A percentile compares a stretch with the other conserved stretches of the same genome.
phyloP scores from a whole-genome alignment of 2,113 vertebrate species.

The Pteropus alecto region DNA sequence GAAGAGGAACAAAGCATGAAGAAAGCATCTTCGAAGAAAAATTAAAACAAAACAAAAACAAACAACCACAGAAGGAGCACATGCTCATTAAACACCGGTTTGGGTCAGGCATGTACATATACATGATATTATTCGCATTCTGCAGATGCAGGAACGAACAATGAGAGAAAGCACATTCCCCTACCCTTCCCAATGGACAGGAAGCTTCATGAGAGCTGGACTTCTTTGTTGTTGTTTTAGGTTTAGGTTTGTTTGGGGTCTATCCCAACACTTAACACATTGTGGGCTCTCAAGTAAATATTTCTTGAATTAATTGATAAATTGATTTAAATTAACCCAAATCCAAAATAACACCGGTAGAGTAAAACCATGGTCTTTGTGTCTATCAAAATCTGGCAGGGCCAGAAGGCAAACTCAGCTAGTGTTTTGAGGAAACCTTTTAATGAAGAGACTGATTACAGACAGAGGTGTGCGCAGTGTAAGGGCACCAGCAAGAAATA shows the following conservation, averaged over 20 bases:
- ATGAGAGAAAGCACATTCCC: not conserved
- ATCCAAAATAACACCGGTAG: not conserved
- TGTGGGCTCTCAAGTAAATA: not conserved
- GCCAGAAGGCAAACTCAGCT: not conserved
- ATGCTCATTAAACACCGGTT: accelerated
- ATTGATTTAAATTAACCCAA: not conserved
- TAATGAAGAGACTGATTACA: not conserved
- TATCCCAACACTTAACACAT: not conserved
- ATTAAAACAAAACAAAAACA: not conserved
- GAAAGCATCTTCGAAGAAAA: not conserved
- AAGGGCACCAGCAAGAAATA: not conserved
- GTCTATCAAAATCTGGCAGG: not conserved
- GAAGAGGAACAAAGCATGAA: not conserved
- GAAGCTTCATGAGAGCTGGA: not conserved
- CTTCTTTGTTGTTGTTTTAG: not conserved
- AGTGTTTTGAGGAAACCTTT: not conserved
- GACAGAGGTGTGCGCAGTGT: not conserved
- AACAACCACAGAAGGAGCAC: not conserved
- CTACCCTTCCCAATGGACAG: accelerated
- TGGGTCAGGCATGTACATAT: not conserved
- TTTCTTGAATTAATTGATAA: not conserved
- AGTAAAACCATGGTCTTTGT: not conserved
- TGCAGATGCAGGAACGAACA: not conserved
- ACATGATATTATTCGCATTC: accelerated
- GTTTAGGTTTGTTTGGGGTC: not conserved